Evolutionary conservation across 37 sponge, comb jelly and placozoan species (phyloP).

Genomic region (Dysidea cf. avara): DNA sequence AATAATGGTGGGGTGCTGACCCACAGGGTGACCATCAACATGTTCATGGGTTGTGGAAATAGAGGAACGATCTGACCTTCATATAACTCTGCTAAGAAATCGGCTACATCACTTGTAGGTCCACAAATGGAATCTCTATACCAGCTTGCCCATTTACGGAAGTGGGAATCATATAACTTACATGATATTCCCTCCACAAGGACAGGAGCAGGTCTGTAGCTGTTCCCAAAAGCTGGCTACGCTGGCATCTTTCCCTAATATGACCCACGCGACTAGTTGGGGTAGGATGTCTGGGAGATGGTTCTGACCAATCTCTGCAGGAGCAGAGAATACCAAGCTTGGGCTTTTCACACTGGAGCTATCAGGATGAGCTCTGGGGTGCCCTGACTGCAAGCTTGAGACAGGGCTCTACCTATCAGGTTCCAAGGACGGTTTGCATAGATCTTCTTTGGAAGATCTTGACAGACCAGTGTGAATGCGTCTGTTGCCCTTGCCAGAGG

Average conservation of each 20-base stretch:
- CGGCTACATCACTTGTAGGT: too few species aligned
- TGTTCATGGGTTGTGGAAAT: conserved; percentile 27
- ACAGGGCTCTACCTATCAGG: too few species aligned
- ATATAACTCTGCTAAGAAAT: conserved; percentile 17
- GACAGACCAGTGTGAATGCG: conserved; percentile 7
- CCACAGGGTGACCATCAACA: too few species aligned
- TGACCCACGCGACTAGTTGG: conserved; percentile 22
- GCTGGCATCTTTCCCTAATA: background rate
- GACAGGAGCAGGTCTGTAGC: background rate
- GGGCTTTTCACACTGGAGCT: conserved; percentile 23
- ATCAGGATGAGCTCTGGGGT: conserved; percentile 11
- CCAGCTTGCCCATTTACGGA: conserved; percentile 17
- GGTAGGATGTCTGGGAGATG: conserved; percentile 9
- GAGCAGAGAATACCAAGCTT: too few species aligned
- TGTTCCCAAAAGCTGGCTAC: background rate
- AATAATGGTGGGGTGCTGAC: conserved; percentile 1
- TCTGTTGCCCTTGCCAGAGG: conserved; percentile 2
- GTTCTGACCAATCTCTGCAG: conserved; percentile 13
- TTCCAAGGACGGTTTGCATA: conserved; percentile 22
- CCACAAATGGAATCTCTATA: conserved; percentile 32
- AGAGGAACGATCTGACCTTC: background rate
- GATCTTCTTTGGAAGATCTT: background rate
- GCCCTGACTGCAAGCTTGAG: background rate
- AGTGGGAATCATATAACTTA: conserved; percentile 7
- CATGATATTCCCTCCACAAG: background rate